Conservation (phyloP, 1,140 invertebrate genomes). For the Semibalanus balanoides region DNA sequence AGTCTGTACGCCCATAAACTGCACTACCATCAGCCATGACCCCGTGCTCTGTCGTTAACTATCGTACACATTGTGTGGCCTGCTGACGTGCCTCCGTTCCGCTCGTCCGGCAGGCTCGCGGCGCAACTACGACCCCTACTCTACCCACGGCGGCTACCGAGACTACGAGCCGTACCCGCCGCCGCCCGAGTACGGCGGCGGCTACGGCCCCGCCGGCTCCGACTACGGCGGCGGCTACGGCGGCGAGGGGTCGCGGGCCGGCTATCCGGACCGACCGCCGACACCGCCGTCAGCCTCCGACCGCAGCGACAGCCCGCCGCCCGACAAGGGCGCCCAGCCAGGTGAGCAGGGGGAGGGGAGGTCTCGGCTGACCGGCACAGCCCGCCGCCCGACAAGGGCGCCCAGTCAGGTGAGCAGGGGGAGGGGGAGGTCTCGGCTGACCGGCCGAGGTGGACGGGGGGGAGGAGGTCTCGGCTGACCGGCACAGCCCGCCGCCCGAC, state of each 20-base stretch:
- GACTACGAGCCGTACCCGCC: constrained; percentile 45
- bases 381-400: too few relatives aligned
- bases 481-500: too few relatives aligned
- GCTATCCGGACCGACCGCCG: constrained; percentile 36
- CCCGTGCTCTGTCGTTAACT: too few relatives aligned
- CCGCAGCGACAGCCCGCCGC: constrained; percentile 42
- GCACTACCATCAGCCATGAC: too few relatives aligned
- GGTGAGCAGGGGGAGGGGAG: constrained; percentile 9
- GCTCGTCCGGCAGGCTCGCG: constrained; percentile 19
- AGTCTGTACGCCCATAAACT: too few relatives aligned
- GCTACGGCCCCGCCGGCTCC: constrained; percentile 26
- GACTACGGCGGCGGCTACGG: constrained; percentile 20
- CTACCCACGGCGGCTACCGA: constrained; percentile 29
- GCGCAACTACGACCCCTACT: constrained; percentile 20
- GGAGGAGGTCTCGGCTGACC: too few relatives aligned
- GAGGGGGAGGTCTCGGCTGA: too few relatives aligned
- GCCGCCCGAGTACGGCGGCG: constrained; percentile 30
- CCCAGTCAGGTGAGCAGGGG: too few relatives aligned
- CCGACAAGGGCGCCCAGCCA: constrained; percentile 30
- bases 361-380: too few relatives aligned
- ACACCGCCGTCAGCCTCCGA: constrained; percentile 43
- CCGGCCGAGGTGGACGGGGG: too few relatives aligned
- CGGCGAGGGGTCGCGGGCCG: constrained; percentile 19
- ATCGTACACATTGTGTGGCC: too few relatives aligned
- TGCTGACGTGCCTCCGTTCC: too few relatives aligned